These are phyloP conservation scores for Laticauda laticaudata DNA, from an alignment of 2,113 vertebrate genomes.

Conservation along the genomic window DNA sequence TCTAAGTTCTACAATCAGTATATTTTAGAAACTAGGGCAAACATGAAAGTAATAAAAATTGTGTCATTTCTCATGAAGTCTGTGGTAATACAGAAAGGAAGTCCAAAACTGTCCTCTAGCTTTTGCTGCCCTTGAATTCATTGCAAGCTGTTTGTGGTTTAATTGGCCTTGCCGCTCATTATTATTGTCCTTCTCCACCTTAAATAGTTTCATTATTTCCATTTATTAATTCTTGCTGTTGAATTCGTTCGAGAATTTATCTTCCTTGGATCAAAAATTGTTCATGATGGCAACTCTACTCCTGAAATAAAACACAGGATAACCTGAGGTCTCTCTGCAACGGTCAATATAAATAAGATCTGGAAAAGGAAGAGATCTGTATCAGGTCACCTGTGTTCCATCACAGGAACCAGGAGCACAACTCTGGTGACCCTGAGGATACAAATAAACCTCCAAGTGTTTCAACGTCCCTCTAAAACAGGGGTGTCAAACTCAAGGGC, in stretches of 20 bases:
- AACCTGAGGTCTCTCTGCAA: not conserved
- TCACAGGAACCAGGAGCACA: no score
- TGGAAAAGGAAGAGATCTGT: no score
- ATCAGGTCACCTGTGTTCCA: no score
- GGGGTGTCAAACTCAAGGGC: no score
- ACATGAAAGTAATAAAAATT: conserved; percentile 22
- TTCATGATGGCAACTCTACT: not conserved
- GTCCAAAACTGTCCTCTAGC: no score
- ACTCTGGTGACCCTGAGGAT: no score
- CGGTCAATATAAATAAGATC: no score
- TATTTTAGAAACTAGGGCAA: conserved; percentile 19
- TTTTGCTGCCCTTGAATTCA: not conserved
- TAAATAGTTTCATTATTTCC: conserved; percentile 44
- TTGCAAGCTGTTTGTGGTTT: not conserved
- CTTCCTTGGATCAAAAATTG: not conserved
- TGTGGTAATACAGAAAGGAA: conserved; percentile 7
- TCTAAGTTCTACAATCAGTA: not conserved
- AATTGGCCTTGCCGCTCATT: not conserved
- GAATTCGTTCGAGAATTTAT: conserved; percentile 26
- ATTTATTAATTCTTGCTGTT: conserved; percentile 11
- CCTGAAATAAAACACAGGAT: not conserved
- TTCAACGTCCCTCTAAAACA: no score
- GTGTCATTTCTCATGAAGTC: not conserved
- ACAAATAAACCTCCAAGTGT: no score
- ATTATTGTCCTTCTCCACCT: not conserved